These are phyloP conservation scores for Drosophila leonis DNA, from an alignment of 2,888 invertebrate genomes.

Conservation along the genomic window DNA sequence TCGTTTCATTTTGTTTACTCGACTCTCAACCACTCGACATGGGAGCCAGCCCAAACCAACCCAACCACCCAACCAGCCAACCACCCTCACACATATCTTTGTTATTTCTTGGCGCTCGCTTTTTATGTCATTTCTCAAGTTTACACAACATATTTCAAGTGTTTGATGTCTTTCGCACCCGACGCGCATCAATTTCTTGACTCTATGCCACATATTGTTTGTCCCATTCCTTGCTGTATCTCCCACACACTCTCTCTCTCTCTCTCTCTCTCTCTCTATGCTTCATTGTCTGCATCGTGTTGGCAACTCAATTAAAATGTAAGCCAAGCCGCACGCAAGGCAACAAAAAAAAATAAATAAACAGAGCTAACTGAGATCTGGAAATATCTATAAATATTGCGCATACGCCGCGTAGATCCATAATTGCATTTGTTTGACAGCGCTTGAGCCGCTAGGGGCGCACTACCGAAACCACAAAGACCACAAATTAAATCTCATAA, in stretches of 20 bases:
- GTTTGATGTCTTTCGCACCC: constrained; percentile 77
- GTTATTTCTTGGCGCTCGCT: constrained; percentile 51
- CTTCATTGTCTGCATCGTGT: neutral
- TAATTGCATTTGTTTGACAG: constrained; percentile 73
- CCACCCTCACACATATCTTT: constrained; percentile 21
- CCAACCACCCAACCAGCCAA: neutral
- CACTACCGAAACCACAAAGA: neutral
- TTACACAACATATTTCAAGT: constrained; percentile 79
- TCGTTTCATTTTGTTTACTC: constrained; percentile 55
- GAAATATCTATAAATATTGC: constrained; percentile 61
- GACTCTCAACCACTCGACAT: constrained; percentile 29
- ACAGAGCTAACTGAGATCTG: constrained; percentile 14
- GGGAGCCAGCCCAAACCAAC: neutral
- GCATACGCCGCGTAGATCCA: constrained; percentile 68
- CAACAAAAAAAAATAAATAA: neutral
- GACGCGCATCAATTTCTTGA: constrained; percentile 73
- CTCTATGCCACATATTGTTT: constrained; percentile 31
- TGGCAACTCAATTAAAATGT: constrained; percentile 72
- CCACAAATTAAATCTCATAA: neutral
- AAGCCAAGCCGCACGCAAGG: constrained; percentile 46
- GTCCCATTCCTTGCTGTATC: neutral
- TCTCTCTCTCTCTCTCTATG: neutral
- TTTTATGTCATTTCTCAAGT: constrained; percentile 77
- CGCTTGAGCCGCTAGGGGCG: constrained; percentile 18
- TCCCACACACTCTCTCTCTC: neutral